Evolutionary conservation across 2,113 vertebrate species (phyloP).

Genomic region (Propithecus coquereli): DNA sequence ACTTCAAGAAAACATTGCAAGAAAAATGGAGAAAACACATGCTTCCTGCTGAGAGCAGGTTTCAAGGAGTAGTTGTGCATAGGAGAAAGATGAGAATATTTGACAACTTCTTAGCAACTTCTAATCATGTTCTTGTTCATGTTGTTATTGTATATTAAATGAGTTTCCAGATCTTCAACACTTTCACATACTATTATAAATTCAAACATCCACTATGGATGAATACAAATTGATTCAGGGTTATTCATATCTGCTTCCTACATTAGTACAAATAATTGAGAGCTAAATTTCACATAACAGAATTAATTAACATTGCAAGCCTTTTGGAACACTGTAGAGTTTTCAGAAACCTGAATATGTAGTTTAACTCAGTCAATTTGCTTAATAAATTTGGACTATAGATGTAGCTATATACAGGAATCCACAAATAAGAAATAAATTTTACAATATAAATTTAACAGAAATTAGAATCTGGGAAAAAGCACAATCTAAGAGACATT

Average conservation of each 20-base stretch:
- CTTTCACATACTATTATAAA: not conserved
- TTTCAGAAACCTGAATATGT: not conserved
- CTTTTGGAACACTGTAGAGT: not conserved
- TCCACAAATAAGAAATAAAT: not conserved
- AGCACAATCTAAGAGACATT: not conserved
- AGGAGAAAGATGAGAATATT: not conserved
- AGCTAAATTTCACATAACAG: slow-evolving; percentile 19
- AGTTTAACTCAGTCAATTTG: not conserved
- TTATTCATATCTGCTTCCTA: slow-evolving; percentile 37
- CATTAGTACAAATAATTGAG: slow-evolving; percentile 36
- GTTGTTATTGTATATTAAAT: not conserved
- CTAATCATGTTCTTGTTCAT: not conserved
- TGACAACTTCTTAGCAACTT: not conserved
- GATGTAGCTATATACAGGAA: not conserved
- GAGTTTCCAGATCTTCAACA: not conserved
- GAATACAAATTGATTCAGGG: slow-evolving; percentile 22
- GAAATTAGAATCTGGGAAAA: not conserved
- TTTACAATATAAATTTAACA: not conserved
- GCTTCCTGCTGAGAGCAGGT: not conserved
- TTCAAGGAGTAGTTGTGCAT: not conserved
- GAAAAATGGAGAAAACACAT: not conserved
- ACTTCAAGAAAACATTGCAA: not conserved
- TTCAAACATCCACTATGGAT: not conserved
- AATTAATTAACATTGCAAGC: slow-evolving; percentile 41
- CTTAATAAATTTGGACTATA: not conserved